phyloP scores from a whole-genome alignment of 2,888 invertebrate species.

The Itoplectis maculator region DNA sequence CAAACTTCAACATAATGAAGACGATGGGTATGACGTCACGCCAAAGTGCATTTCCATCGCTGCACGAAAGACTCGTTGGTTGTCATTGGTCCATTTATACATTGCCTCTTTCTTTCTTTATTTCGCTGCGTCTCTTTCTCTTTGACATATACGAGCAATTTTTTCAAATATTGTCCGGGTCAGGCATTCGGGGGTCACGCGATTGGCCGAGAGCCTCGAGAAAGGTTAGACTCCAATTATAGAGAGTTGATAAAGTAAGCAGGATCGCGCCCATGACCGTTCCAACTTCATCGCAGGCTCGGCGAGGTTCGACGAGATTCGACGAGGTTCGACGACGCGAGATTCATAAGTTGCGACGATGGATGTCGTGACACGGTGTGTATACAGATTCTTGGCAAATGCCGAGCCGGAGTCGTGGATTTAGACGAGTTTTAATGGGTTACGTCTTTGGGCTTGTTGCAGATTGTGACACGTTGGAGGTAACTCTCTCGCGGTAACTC shows the following conservation, averaged over 20 bases:
- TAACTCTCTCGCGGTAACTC: constrained; percentile 8
- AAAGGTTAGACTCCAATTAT: constrained; percentile 81
- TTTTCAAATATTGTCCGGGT: constrained; percentile 75
- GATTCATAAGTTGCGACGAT: constrained; percentile 37
- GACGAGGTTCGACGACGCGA: not conserved
- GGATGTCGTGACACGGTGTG: not conserved
- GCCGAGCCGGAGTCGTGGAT: constrained; percentile 14
- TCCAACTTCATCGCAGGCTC: constrained; percentile 52
- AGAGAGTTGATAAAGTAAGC: constrained; percentile 74
- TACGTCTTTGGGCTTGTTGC: constrained; percentile 21
- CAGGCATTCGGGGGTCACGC: constrained; percentile 72
- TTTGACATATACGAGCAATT: constrained; percentile 36
- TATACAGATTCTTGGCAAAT: constrained; percentile 51
- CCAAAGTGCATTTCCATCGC: constrained; percentile 38
- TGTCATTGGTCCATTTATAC: constrained; percentile 16
- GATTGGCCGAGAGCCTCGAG: constrained; percentile 70
- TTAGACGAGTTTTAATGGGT: constrained; percentile 27
- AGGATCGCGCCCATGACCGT: constrained; percentile 63
- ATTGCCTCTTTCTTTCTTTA: constrained; percentile 50
- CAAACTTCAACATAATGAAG: no score
- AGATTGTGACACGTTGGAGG: constrained; percentile 7
- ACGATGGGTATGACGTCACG: constrained; percentile 6
- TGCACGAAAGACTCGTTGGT: no score
- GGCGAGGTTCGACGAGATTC: not conserved
- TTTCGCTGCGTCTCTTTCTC: constrained; percentile 30